Percentiles rank a stretch among this genome's conserved stretches.
Evolutionary conservation across 2,113 vertebrate species (phyloP).

Genomic region (Conger conger): DNA sequence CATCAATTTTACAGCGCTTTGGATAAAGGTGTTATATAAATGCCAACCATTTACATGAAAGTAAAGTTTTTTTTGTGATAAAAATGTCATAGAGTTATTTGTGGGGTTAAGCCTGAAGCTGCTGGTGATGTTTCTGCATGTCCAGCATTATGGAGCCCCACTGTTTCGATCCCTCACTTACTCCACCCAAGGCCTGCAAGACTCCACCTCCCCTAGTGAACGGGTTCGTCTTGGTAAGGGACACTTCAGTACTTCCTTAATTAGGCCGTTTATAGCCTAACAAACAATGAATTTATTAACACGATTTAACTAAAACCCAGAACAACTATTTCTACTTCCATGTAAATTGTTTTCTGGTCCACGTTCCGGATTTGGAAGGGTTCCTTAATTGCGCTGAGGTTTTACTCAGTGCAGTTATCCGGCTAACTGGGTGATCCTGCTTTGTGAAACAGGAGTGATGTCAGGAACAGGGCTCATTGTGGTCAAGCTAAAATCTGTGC

Average conservation of each 20-base stretch:
- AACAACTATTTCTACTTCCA: no score
- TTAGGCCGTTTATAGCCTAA: neutral
- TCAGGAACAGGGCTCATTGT: no score
- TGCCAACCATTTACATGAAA: no score
- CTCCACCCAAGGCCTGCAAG: conserved; percentile 67
- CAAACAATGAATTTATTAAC: neutral
- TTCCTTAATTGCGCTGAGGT: no score
- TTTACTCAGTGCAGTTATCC: no score
- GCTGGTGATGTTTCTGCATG: conserved; percentile 29
- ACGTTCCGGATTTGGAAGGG: no score
- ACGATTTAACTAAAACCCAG: no score
- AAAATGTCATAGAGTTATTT: neutral
- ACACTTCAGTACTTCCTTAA: conserved; percentile 26
- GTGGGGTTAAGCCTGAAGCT: neutral
- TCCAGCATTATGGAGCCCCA: conserved; percentile 81
- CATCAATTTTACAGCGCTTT: no score
- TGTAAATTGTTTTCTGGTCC: no score
- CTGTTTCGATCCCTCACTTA: conserved; percentile 75
- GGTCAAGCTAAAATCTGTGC: neutral
- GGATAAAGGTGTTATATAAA: no score
- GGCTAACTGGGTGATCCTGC: no score
- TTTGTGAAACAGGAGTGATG: no score
- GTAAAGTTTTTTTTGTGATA: neutral
- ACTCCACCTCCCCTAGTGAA: conserved; percentile 76
- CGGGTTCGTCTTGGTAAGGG: conserved; percentile 79